Percentiles rank a stretch among this genome's conserved stretches.
Evolutionary conservation across 2,113 vertebrate species (phyloP).

Genomic region (Dissostichus mawsoni): DNA sequence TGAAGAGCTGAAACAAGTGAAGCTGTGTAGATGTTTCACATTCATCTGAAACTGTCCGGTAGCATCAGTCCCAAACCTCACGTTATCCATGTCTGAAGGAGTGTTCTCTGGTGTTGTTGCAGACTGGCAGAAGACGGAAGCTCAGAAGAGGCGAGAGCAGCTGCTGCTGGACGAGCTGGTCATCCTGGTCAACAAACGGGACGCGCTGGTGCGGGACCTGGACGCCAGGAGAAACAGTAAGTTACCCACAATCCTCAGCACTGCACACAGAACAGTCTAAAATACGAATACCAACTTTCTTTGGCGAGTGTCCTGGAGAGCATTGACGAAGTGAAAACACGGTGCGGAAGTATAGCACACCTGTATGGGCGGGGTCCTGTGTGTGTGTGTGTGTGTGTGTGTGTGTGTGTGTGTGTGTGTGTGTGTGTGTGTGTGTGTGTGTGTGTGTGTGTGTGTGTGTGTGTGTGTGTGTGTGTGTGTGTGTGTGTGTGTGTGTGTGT

Average conservation of each 20-base stretch:
- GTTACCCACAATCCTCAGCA: slow-evolving; percentile 62
- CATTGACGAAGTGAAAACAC: not conserved
- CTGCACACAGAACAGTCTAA: not conserved
- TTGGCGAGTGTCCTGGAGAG: not conserved
- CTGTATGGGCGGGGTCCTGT: slow-evolving; percentile 45
- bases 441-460: not conserved
- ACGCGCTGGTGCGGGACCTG: slow-evolving; percentile 94
- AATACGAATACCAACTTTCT: not conserved
- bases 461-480: too few relatives aligned
- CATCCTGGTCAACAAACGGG: slow-evolving; percentile 96
- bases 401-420: not conserved
- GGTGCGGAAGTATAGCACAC: not conserved
- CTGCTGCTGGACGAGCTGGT: slow-evolving; percentile 97
- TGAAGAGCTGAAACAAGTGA: not conserved
- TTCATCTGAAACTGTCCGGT: too few relatives aligned
- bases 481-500: not conserved
- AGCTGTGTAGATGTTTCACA: not conserved
- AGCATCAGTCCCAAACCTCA: too few relatives aligned
- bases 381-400: not conserved
- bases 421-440: not conserved
- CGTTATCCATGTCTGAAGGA: slow-evolving; percentile 10
- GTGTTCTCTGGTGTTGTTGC: slow-evolving; percentile 50
- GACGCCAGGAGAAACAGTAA: slow-evolving; percentile 97
- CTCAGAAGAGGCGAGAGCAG: slow-evolving; percentile 96
- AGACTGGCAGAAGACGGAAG: slow-evolving; percentile 99